A percentile compares a stretch with the other conserved stretches of the same genome.
phyloP scores from a whole-genome alignment of 1,140 invertebrate species.

The Gonatopus flavifemur region DNA sequence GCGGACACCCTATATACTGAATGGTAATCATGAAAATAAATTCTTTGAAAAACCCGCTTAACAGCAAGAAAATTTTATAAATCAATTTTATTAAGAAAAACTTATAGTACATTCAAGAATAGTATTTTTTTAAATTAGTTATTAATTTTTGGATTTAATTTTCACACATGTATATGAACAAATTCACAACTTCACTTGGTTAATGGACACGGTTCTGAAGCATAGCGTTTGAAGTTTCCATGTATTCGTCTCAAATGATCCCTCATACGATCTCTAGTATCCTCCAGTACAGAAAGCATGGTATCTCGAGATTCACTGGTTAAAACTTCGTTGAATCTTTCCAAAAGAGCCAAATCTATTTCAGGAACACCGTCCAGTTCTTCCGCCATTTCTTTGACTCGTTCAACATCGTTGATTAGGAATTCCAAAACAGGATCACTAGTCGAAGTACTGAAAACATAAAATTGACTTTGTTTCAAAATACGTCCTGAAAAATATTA shows the following conservation, averaged over 20 bases:
- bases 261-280: conserved; percentile 19
- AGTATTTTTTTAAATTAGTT: no score
- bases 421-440: conserved; percentile 15
- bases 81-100: no score
- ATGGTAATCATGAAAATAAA: no score
- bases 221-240: conserved; percentile 29
- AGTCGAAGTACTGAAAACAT: conserved; percentile 13
- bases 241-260: conserved; percentile 29
- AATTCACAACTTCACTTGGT: no score
- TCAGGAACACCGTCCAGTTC: conserved; percentile 27
- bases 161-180: no score
- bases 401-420: conserved; percentile 18
- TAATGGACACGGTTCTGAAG: conserved; percentile 30
- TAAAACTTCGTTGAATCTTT: conserved; percentile 25
- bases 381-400: conserved; percentile 17
- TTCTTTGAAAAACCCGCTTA: no score
- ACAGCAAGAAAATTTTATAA: no score
- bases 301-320: conserved; percentile 13
- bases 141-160: no score
- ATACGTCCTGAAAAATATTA: no score
- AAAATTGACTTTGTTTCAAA: no score
- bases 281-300: conserved; percentile 27
- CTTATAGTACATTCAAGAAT: no score
- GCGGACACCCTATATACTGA: no score
- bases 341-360: conserved; percentile 31